These are phyloP conservation scores for Xylocampa areola DNA, from an alignment of 2,888 invertebrate species.

Conservation along the genomic window DNA sequence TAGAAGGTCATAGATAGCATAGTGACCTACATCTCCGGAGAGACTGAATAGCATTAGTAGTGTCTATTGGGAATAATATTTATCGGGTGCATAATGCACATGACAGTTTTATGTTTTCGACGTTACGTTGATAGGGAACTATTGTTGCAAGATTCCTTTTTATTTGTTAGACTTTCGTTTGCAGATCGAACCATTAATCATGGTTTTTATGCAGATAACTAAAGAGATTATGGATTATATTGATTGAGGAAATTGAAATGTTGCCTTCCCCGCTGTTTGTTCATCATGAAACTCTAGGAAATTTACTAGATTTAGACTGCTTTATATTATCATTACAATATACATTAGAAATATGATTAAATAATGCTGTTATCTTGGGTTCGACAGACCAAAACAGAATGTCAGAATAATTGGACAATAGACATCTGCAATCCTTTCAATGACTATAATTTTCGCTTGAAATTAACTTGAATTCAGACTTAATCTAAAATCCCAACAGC, in stretches of 20 bases:
- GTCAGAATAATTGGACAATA: no score
- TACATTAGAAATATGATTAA: no score
- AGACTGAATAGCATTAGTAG: constrained; percentile 81
- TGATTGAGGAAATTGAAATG: constrained; percentile 26
- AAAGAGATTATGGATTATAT: constrained; percentile 19
- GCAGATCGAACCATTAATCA: constrained; percentile 56
- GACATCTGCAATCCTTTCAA: constrained; percentile 7
- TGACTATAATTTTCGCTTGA: constrained; percentile 10
- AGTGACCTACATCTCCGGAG: constrained; percentile 89
- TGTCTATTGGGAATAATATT: constrained; percentile 86
- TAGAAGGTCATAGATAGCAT: constrained; percentile 71
- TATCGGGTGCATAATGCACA: constrained; percentile 88
- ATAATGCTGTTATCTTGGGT: no score
- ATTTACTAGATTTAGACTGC: no score
- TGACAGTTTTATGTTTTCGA: constrained; percentile 88
- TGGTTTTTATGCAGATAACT: constrained; percentile 18
- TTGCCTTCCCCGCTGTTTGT: background rate
- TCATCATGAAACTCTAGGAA: no score
- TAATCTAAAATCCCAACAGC: constrained; percentile 13
- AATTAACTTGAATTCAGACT: constrained; percentile 27
- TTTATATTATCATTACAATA: no score
- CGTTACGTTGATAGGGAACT: constrained; percentile 78
- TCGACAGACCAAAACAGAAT: no score
- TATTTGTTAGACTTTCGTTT: constrained; percentile 61
- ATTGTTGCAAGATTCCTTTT: constrained; percentile 73